These are phyloP conservation scores for Balaenoptera acutorostrata DNA, from an alignment of 2,113 vertebrate genomes.

Conservation along the genomic window DNA sequence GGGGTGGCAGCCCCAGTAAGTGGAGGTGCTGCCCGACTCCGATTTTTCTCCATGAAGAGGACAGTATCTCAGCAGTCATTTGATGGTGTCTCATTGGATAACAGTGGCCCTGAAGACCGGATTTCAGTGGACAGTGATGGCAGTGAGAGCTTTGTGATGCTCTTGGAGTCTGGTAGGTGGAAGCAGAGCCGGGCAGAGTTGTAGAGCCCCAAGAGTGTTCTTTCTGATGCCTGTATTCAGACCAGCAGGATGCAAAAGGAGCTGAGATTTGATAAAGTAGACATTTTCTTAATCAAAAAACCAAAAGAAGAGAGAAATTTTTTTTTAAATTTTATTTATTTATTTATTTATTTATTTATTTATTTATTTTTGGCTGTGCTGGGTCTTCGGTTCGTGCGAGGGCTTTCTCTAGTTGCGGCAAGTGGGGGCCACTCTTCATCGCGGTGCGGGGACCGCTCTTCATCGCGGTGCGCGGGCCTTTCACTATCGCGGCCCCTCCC, in stretches of 20 bases:
- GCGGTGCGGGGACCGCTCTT: too few species aligned
- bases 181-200: not conserved
- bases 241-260: not conserved
- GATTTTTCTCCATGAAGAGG: constrained; percentile 88
- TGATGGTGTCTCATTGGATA: constrained; percentile 89
- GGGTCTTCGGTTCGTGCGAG: too few species aligned
- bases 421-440: too few species aligned
- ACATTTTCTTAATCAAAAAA: not conserved
- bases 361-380: too few species aligned
- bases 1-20: constrained; percentile 71
- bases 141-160: constrained; percentile 91
- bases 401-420: too few species aligned
- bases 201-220: not conserved
- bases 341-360: too few species aligned
- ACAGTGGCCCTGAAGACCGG: constrained; percentile 89
- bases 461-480: too few species aligned
- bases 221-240: not conserved
- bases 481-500: too few species aligned
- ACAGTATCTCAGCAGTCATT: constrained; percentile 93
- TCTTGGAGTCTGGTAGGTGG: constrained; percentile 89
- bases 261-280: not conserved
- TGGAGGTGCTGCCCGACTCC: constrained; percentile 72
- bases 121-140: constrained; percentile 92
- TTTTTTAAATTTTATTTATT: too few species aligned
- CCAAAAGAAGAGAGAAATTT: not conserved